Base-by-base conservation (phyloP, 2,888 invertebrate species). In the Macropis europaea region DNA sequence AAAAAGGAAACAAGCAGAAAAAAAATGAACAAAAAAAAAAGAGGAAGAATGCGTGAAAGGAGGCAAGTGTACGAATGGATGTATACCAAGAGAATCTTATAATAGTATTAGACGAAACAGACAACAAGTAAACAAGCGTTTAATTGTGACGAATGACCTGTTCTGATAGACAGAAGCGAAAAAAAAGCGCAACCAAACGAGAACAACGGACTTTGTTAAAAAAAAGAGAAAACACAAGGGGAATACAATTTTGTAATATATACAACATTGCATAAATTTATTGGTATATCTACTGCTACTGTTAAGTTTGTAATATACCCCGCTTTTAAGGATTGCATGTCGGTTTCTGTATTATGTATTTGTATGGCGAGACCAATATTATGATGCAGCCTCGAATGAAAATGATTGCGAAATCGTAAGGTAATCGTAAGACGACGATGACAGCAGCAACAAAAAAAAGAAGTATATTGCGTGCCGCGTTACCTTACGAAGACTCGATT, bases 221-320 rank as follows among this genome's bases (percentile, higher is more conserved):
- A 43, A 59, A 52, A 63, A 57, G 47, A 47, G 73, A 68, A 45
- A 54, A 50, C 63, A 38, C n/a, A 15, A 30, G 43, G 48, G 34
- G 40, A 17, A 71, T 72, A 79, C 68, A 53, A 76, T 81, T 77
- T 85, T 83, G 81, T 84, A 85, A 84, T 79, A 85, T 83, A 84
- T 69, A 73, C n/a, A n/a, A n/a, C 72, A 81, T 81, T 80, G 79
- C 82, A 84, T 83, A 79, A 79, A 83, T 82, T 81, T 75, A 81
- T 81, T 78, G 79, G 62, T 73, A 73, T 73, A 73, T 72, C 67
- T 67, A 76, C 63, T 36, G 66, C 73, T 72, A 74, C 34, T 79
- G 56, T 81, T 81, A 74, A 74, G 72, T 81, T 79, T 82, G 70
- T 82, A 73, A 78, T 61, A 76, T 76, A 75, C 48, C 67, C 67